These are phyloP conservation scores for Serranus cabrilla DNA, from an alignment of 2,797 vertebrate species.

Conservation along the genomic window DNA sequence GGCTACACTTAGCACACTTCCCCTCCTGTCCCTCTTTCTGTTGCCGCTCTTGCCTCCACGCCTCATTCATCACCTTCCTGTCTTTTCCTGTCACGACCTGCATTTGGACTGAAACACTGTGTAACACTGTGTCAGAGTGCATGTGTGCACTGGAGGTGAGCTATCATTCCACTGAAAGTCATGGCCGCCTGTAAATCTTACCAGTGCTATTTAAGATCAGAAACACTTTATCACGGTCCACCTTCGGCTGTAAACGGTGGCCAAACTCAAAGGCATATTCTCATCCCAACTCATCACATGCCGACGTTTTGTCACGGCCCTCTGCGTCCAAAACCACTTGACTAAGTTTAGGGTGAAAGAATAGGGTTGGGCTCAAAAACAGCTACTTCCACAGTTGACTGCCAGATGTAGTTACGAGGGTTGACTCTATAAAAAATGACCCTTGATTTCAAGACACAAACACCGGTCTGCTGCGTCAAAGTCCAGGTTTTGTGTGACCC, in stretches of 20 bases:
- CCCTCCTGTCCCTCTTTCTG: conserved; percentile 1
- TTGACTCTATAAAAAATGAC: too few species aligned
- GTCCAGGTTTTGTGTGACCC: too few species aligned
- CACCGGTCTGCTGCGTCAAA: too few species aligned
- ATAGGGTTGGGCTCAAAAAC: too few species aligned
- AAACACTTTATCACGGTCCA: background rate
- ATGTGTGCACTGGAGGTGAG: conserved; percentile 18
- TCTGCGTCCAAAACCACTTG: too few species aligned
- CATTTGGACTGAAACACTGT: conserved; percentile 10
- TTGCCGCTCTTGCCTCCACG: conserved; percentile 16
- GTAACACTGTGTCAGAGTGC: conserved; percentile 7
- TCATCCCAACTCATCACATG: too few species aligned
- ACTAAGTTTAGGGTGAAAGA: too few species aligned
- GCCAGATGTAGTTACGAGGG: too few species aligned
- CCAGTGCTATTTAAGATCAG: background rate
- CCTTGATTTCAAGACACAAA: too few species aligned
- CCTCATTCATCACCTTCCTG: conserved; percentile 57
- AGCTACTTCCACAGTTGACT: too few species aligned
- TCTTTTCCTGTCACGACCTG: conserved; percentile 64
- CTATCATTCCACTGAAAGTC: conserved; percentile 1
- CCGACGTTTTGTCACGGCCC: too few species aligned
- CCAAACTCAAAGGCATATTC: background rate
- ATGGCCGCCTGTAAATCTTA: background rate
- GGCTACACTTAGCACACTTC: conserved; percentile 64
- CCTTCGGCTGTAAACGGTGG: background rate